phyloP scores from a whole-genome alignment of 2,888 invertebrate species.

The Drosophila greeni region DNA sequence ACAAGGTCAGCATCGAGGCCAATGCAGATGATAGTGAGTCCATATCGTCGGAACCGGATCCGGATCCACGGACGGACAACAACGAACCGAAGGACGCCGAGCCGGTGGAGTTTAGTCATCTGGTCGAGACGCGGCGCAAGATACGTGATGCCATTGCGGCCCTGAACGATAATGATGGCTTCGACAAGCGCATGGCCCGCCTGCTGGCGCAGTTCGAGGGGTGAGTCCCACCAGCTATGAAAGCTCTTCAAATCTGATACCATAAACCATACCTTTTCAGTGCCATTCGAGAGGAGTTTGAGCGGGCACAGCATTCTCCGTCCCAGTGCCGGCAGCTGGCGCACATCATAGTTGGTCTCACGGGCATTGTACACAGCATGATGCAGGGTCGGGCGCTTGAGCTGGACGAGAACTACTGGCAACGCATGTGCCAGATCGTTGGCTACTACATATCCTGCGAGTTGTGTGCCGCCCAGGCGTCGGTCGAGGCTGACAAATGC shows the following conservation, averaged over 20 bases:
- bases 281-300: constrained; percentile 59
- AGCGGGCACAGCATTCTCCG: constrained; percentile 45
- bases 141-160: constrained; percentile 64
- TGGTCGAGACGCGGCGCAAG: constrained; percentile 51
- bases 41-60: constrained; percentile 6
- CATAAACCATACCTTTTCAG: constrained; percentile 27
- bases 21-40: constrained; percentile 33
- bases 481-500: constrained; percentile 50
- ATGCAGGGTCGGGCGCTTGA: constrained; percentile 15
- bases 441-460: constrained; percentile 68
- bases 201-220: constrained; percentile 57
- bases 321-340: constrained; percentile 56
- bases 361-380: constrained; percentile 57
- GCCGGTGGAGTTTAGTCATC: constrained; percentile 52
- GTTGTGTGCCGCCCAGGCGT: constrained; percentile 56
- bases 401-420: constrained; percentile 34
- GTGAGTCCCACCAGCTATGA: constrained; percentile 30
- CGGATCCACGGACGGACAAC: background rate
- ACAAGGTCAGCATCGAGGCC: constrained; percentile 39
- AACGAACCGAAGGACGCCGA: constrained; percentile 12
- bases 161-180: constrained; percentile 55
- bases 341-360: constrained; percentile 46
- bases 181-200: constrained; percentile 49
- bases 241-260: background rate
- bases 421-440: constrained; percentile 64